Conservation (phyloP, 1,140 invertebrate genomes). For the Danaus plexippus region DNA sequence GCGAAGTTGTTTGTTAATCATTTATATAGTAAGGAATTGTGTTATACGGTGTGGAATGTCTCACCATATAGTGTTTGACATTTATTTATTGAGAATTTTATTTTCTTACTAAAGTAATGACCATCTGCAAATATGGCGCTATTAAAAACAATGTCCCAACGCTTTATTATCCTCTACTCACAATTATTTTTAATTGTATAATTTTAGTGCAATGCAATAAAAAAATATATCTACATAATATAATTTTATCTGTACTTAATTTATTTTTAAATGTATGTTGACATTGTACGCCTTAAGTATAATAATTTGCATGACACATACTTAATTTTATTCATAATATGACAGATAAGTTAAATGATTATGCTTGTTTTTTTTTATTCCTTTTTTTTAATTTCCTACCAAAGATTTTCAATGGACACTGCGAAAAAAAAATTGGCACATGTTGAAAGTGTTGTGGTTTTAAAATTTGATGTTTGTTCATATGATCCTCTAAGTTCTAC, state of each 20-base stretch:
- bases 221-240: no score
- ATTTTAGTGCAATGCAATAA: constrained; percentile 19
- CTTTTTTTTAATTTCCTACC: no score
- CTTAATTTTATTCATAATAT: no score
- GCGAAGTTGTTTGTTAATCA: constrained; percentile 69
- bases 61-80: constrained; percentile 68
- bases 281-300: constrained; percentile 3
- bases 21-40: constrained; percentile 71
- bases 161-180: no score
- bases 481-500: no score
- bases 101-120: constrained; percentile 66
- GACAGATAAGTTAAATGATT: no score
- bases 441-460: no score
- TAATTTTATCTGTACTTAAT: constrained; percentile 27
- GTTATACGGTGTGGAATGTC: constrained; percentile 67
- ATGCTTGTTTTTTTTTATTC: no score
- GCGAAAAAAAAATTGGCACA: no score
- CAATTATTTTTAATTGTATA: constrained; percentile 3
- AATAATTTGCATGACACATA: no score
- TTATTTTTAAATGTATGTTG: constrained; percentile 17
- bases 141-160: neutral
- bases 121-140: constrained; percentile 70
- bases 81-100: constrained; percentile 72
- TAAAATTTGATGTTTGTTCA: no score
- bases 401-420: no score